These are phyloP conservation scores for Drosophila austrosaltans DNA, from an alignment of 2,888 invertebrate genomes.

Conservation along the genomic window DNA sequence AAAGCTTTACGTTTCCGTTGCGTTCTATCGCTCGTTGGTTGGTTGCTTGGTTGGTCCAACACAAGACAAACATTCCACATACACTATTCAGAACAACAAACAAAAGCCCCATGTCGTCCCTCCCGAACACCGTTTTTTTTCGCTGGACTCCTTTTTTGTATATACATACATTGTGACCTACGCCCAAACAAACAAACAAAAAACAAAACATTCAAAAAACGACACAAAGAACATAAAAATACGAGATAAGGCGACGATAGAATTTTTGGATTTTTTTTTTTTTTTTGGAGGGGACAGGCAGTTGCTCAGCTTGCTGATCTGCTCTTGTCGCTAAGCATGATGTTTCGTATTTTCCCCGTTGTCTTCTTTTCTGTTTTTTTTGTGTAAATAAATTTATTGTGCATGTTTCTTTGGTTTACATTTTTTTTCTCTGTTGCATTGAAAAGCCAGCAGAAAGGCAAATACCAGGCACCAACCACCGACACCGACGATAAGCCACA, in stretches of 20 bases:
- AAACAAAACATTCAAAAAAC: neutral
- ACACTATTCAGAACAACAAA: slow-evolving; percentile 14
- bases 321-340: slow-evolving; percentile 41
- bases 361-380: slow-evolving; percentile 14
- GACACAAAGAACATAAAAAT: slow-evolving; percentile 1
- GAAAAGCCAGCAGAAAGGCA: slow-evolving; percentile 6
- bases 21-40: slow-evolving; percentile 45
- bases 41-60: slow-evolving; percentile 55
- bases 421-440: neutral
- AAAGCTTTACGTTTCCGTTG: slow-evolving; percentile 50
- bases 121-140: slow-evolving; percentile 60
- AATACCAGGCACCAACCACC: slow-evolving; percentile 56
- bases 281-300: slow-evolving; percentile 33
- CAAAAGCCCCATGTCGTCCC: slow-evolving; percentile 82
- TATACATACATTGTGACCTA: neutral
- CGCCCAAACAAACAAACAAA: neutral
- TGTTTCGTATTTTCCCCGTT: slow-evolving; percentile 19
- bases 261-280: slow-evolving; percentile 14
- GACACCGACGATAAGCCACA: slow-evolving; percentile 41
- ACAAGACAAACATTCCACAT: slow-evolving; percentile 16
- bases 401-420: slow-evolving; percentile 50
- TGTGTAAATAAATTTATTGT: slow-evolving; percentile 40
- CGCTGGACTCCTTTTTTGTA: slow-evolving; percentile 4
- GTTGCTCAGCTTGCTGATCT: slow-evolving; percentile 43
- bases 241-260: slow-evolving; percentile 6